phyloP scores from a whole-genome alignment of 2,113 vertebrate species.

The Cyphomyrus plagiostoma region DNA sequence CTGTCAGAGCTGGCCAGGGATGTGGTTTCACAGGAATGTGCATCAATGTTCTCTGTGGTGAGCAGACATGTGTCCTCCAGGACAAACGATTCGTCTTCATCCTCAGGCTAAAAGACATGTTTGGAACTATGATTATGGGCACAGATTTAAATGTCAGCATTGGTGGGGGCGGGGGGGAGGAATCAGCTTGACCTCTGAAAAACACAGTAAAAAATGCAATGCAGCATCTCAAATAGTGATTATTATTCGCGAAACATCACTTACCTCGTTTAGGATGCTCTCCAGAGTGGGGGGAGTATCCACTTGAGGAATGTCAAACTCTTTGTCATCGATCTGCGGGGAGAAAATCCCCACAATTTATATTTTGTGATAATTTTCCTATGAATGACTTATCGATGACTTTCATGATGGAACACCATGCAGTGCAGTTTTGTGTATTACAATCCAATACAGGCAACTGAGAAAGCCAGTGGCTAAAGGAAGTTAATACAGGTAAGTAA shows the following conservation, averaged over 20 bases:
- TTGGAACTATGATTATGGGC: background rate
- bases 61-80: slow-evolving; percentile 82
- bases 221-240: background rate
- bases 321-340: slow-evolving; percentile 91
- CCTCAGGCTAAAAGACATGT: slow-evolving; percentile 72
- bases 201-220: background rate
- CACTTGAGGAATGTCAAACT: slow-evolving; percentile 97
- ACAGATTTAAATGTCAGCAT: background rate
- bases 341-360: slow-evolving; percentile 3
- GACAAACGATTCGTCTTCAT: slow-evolving; percentile 88
- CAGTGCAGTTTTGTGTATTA: background rate
- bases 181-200: background rate
- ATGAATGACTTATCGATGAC: background rate
- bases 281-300: slow-evolving; percentile 95
- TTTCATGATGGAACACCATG: background rate
- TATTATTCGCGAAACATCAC: background rate
- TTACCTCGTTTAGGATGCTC: slow-evolving; percentile 94
- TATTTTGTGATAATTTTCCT: background rate
- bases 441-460: background rate
- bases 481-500: background rate
- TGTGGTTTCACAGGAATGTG: slow-evolving; percentile 90
- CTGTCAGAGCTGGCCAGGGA: slow-evolving; percentile 97
- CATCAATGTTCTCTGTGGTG: slow-evolving; percentile 81
- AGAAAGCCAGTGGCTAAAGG: background rate
- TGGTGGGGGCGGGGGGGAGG: too few relatives aligned